phyloP scores from a whole-genome alignment of 2,113 vertebrate species.

The rat (Rattus norvegicus) region GRCr8 NC_086028.1:99104501-99105000 shows the following conservation, averaged over 20 bases:
- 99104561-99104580: neutral
- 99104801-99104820: neutral
- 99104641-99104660: neutral
- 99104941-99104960: neutral
- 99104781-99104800: neutral
- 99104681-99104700: neutral
- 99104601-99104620: neutral
- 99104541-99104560: neutral
- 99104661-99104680: neutral
- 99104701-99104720: neutral
- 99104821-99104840: neutral
- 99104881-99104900: neutral
- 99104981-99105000: neutral
- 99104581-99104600: neutral
- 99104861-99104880: neutral
- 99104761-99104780: neutral
- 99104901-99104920: neutral
- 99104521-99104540: neutral
- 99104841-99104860: neutral
- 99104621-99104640: accelerated
- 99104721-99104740: neutral
- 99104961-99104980: neutral
- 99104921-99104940: neutral
- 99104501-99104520: neutral
- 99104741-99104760: neutral